Conservation (phyloP, 2,797 vertebrate species). For the Morelia viridis region DNA sequence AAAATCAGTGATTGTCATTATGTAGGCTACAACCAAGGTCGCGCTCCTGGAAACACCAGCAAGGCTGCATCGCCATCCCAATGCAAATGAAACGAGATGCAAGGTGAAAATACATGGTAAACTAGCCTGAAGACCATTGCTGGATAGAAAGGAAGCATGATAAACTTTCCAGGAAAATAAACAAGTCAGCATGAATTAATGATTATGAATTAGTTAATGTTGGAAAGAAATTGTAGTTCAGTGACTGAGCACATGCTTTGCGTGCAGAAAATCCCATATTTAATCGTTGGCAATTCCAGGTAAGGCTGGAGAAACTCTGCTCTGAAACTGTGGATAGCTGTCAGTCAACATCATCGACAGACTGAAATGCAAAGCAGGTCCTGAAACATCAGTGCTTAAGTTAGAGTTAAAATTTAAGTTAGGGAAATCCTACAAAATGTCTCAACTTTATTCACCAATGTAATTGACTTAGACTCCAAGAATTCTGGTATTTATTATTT, state of each 20-base stretch:
- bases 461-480: too few relatives aligned
- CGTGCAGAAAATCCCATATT: background rate
- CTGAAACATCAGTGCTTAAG: background rate
- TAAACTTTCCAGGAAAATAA: background rate
- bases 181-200: background rate
- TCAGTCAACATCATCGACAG: background rate
- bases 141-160: background rate
- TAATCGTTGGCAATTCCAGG: background rate
- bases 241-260: background rate
- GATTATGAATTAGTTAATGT: background rate
- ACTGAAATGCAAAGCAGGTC: background rate
- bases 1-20: conserved; percentile 91
- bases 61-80: conserved; percentile 75
- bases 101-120: conserved; percentile 2
- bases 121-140: background rate
- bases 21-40: conserved; percentile 91
- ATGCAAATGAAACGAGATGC: background rate
- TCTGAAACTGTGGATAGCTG: background rate
- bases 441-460: background rate
- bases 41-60: conserved; percentile 95
- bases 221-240: background rate
- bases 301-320: background rate
- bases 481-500: background rate
- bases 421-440: background rate
- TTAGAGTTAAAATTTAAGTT: background rate